phyloP scores from a whole-genome alignment of 2,888 invertebrate species.

The Pterobdella sp. region DNA sequence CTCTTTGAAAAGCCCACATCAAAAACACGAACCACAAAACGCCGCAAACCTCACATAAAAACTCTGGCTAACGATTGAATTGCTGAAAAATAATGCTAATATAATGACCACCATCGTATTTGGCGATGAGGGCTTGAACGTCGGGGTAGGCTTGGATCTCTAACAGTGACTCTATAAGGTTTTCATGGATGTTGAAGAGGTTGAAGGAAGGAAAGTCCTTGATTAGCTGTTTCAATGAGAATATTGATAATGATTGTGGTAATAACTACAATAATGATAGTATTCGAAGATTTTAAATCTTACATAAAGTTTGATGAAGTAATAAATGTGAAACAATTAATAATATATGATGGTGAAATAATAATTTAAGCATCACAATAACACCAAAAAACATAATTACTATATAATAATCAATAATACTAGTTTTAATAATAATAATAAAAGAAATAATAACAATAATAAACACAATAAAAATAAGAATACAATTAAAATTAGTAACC shows the following conservation, averaged over 20 bases:
- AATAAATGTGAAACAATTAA: too few relatives aligned
- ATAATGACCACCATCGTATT: slow-evolving; percentile 68
- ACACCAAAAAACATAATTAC: neutral
- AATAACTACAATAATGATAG: too few relatives aligned
- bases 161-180: slow-evolving; percentile 83
- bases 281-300: too few relatives aligned
- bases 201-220: slow-evolving; percentile 94
- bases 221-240: slow-evolving; percentile 59
- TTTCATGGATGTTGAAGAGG: slow-evolving; percentile 86
- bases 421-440: neutral
- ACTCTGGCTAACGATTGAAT: too few relatives aligned
- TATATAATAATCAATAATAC: neutral
- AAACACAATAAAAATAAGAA: neutral
- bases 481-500: slow-evolving; percentile 49
- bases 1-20: too few relatives aligned
- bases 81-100: too few relatives aligned
- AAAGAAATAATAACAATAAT: neutral
- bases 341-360: too few relatives aligned
- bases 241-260: neutral
- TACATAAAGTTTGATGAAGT: too few relatives aligned
- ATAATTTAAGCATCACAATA: neutral
- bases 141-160: slow-evolving; percentile 95
- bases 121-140: slow-evolving; percentile 81
- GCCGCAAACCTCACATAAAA: too few relatives aligned
- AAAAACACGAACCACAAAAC: too few relatives aligned